A percentile compares a stretch with the other conserved stretches of the same genome.
Evolutionary conservation across 2,888 invertebrate species (phyloP).

Genomic region (Ametastegia equiseti): DNA sequence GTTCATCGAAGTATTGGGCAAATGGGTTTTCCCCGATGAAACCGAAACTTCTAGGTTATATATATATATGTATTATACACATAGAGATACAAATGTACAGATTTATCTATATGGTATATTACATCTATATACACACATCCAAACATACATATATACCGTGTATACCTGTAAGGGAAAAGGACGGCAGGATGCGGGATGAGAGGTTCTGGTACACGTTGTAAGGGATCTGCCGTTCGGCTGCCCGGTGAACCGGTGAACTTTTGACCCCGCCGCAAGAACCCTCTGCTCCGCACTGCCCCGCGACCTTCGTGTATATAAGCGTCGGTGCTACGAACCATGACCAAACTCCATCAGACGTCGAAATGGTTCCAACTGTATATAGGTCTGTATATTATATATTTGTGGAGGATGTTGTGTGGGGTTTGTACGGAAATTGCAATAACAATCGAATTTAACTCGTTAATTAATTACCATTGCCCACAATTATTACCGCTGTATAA

Average conservation of each 20-base stretch:
- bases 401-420: too few species aligned
- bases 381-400: too few species aligned
- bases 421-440: slow-evolving; percentile 10
- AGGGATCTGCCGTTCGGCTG: slow-evolving; percentile 35
- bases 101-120: not conserved
- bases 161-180: slow-evolving; percentile 2
- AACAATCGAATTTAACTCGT: slow-evolving; percentile 17
- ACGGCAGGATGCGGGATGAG: not conserved
- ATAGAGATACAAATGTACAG: not conserved
- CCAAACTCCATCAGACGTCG: slow-evolving; percentile 29
- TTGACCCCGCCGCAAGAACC: slow-evolving; percentile 58
- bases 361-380: not conserved
- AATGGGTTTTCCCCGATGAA: slow-evolving; percentile 5
- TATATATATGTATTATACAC: not conserved
- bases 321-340: not conserved
- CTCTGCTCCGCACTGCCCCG: slow-evolving; percentile 21
- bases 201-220: slow-evolving; percentile 18
- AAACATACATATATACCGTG: too few species aligned
- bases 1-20: not conserved
- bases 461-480: slow-evolving; percentile 5
- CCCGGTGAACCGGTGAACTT: slow-evolving; percentile 62
- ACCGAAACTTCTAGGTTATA: not conserved
- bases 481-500: slow-evolving; percentile 15
- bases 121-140: too few species aligned
- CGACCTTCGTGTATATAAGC: slow-evolving; percentile 30